Conservation (phyloP, 2,113 vertebrate genomes). For the Dolichallabes microphthalmus region DNA sequence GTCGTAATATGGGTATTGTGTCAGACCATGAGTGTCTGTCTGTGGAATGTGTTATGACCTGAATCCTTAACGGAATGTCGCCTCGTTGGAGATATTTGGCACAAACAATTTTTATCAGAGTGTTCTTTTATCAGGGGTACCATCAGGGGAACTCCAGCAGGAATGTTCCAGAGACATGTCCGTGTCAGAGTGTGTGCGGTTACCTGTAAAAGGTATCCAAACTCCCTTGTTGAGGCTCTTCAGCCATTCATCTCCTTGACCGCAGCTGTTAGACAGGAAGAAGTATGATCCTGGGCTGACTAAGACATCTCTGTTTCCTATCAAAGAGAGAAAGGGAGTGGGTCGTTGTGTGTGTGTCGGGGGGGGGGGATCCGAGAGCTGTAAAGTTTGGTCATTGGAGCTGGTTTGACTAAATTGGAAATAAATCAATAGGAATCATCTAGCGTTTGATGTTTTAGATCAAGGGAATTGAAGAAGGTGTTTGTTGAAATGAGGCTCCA, state of each 20-base stretch:
- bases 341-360: neutral
- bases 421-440: constrained; percentile 6
- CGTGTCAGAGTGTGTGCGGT: neutral
- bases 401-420: neutral
- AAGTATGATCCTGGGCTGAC: constrained; percentile 76
- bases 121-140: neutral
- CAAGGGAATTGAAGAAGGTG: neutral
- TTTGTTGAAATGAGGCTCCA: constrained; percentile 16
- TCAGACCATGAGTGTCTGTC: constrained; percentile 3
- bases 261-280: constrained; percentile 76
- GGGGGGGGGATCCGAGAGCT: neutral
- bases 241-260: constrained; percentile 76
- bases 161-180: constrained; percentile 26
- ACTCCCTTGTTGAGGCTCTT: constrained; percentile 75
- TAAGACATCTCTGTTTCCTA: constrained; percentile 72
- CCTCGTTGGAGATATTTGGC: neutral
- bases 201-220: constrained; percentile 80
- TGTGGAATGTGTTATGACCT: constrained; percentile 31
- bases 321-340: constrained; percentile 8
- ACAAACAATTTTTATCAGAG: neutral
- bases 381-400: neutral
- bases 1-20: constrained; percentile 19
- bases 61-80: neutral
- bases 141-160: neutral
- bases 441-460: constrained; percentile 18